Conservation (phyloP, 2,888 invertebrate genomes). For the Petrolisthes manimaculis region DNA sequence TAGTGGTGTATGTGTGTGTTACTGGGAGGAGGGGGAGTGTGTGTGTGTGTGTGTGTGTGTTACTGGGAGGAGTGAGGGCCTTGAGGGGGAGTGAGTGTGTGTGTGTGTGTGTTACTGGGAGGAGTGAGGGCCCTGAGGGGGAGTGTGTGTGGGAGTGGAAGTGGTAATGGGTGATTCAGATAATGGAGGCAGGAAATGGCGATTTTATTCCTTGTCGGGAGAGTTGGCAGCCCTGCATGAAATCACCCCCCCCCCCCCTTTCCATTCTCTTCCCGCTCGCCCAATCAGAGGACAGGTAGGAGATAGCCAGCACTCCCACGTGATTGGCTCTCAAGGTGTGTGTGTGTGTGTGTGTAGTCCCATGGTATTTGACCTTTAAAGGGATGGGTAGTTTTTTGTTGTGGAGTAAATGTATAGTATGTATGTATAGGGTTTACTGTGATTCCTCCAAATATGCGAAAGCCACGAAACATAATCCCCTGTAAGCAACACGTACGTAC, state of each 20-base stretch:
- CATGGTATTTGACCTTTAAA: too few species aligned
- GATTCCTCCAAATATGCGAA: not conserved
- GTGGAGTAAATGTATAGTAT: not conserved
- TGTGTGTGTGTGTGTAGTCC: not conserved
- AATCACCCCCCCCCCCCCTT: not conserved
- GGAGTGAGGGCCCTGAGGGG: not conserved
- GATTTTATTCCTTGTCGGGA: not conserved
- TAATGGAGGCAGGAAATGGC: too few species aligned
- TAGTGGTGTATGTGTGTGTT: too few species aligned
- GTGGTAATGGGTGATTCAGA: too few species aligned
- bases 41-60: not conserved
- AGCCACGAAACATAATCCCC: too few species aligned
- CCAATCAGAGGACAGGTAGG: not conserved
- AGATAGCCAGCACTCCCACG: too few species aligned
- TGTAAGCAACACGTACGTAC: too few species aligned
- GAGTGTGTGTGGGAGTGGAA: not conserved
- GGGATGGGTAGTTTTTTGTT: too few species aligned
- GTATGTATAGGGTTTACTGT: not conserved
- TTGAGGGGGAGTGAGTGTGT: not conserved
- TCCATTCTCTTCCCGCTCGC: not conserved
- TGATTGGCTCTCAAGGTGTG: not conserved
- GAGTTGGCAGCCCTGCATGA: not conserved
- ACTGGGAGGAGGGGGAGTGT: too few species aligned
- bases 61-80: not conserved
- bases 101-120: not conserved